Percentiles rank a stretch among this genome's conserved stretches.
Evolutionary conservation across 2,888 invertebrate genomes (phyloP).

Genomic region (Campoplex nolae): DNA sequence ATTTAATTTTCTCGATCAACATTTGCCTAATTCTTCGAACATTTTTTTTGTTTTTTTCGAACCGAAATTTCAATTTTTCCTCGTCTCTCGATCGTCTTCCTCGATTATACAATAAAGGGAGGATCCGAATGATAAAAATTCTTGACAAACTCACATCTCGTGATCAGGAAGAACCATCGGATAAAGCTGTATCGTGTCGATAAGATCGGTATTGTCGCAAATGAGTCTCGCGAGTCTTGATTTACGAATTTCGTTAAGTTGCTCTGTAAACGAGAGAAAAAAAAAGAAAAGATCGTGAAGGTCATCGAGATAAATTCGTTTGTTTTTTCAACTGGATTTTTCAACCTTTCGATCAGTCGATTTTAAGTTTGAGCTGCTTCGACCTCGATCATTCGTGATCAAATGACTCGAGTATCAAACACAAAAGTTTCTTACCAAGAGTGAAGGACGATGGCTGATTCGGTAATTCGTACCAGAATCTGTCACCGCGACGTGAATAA

Average conservation of each 20-base stretch:
- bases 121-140: slow-evolving; percentile 1
- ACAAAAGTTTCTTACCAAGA: slow-evolving; percentile 83
- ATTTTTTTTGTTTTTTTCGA: not conserved
- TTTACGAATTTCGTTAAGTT: slow-evolving; percentile 93
- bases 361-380: not conserved
- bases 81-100: not conserved
- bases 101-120: not conserved
- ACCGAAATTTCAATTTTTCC: not conserved
- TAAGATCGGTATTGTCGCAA: slow-evolving; percentile 96
- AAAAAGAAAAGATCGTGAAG: not conserved
- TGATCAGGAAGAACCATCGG: slow-evolving; percentile 97
- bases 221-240: slow-evolving; percentile 92
- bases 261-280: slow-evolving; percentile 86
- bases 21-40: no score
- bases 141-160: slow-evolving; percentile 91
- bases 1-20: not conserved
- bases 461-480: slow-evolving; percentile 97
- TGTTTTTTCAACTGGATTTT: not conserved
- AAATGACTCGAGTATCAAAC: slow-evolving; percentile 11
- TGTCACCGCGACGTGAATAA: slow-evolving; percentile 94
- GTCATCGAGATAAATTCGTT: not conserved
- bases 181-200: slow-evolving; percentile 95
- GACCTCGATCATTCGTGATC: not conserved
- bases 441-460: slow-evolving; percentile 97
- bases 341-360: not conserved